Conservation (phyloP, 2,888 invertebrate species). For the Ochropleura plecta region DNA sequence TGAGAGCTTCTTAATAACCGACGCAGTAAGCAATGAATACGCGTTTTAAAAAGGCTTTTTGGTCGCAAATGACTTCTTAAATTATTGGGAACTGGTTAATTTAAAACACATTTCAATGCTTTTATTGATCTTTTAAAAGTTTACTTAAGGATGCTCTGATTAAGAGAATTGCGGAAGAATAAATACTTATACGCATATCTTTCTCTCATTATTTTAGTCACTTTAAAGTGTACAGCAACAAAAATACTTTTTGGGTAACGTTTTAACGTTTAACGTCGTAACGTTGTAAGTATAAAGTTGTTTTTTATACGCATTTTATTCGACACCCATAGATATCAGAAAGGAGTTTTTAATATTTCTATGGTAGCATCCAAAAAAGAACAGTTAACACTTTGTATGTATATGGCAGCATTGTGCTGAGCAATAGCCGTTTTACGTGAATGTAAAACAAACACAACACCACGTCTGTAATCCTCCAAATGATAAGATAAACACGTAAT, state of each 20-base stretch:
- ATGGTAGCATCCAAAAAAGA: not conserved
- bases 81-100: slow-evolving; percentile 30
- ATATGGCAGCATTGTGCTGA: not conserved
- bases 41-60: slow-evolving; percentile 35
- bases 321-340: not conserved
- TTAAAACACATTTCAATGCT: slow-evolving; percentile 24
- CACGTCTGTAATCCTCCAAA: no score
- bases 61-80: slow-evolving; percentile 34
- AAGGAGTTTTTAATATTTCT: no score
- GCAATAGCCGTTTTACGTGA: not conserved
- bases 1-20: slow-evolving; percentile 39
- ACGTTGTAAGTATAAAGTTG: not conserved
- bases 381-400: not conserved
- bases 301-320: not conserved
- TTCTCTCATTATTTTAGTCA: not conserved
- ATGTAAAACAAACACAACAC: not conserved
- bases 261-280: no score
- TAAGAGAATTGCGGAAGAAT: not conserved
- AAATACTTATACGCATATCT: not conserved
- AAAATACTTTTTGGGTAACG: not conserved
- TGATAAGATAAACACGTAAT: no score
- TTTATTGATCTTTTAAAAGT: slow-evolving; percentile 30
- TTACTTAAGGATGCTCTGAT: not conserved
- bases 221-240: not conserved
- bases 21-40: slow-evolving; percentile 23